Conservation (phyloP, 2,797 vertebrate genomes). For the Gobio occitaniae region DNA sequence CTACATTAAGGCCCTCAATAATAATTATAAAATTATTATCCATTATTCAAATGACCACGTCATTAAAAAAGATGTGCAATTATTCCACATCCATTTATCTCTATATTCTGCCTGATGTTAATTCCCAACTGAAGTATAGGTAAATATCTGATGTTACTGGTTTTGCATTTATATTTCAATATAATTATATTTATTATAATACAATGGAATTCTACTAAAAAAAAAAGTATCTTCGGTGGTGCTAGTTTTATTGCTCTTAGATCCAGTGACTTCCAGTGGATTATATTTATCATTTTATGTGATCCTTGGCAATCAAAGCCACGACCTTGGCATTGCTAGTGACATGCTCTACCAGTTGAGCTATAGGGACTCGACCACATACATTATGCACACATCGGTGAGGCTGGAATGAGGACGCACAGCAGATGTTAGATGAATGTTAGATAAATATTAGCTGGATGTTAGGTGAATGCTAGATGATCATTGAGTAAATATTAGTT, state of each 20-base stretch:
- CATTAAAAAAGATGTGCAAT: neutral
- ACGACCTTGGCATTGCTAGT: neutral
- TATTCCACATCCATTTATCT: neutral
- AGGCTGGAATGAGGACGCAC: slow-evolving; percentile 30
- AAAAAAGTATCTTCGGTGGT: neutral
- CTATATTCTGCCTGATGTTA: neutral
- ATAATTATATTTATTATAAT: neutral
- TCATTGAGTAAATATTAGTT: slow-evolving; percentile 39
- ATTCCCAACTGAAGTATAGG: neutral
- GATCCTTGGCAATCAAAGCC: neutral
- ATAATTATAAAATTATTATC: slow-evolving; percentile 1
- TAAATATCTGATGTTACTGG: neutral
- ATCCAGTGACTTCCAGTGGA: neutral
- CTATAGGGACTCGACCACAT: neutral
- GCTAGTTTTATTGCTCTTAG: neutral
- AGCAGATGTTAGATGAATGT: slow-evolving; percentile 33
- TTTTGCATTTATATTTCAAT: neutral
- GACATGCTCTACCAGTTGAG: neutral
- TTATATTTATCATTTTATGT: neutral
- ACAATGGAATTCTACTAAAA: neutral
- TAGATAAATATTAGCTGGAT: slow-evolving; percentile 45
- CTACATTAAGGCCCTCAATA: neutral
- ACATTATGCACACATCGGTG: slow-evolving; percentile 1
- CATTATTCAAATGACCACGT: slow-evolving; percentile 31
- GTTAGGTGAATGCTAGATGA: slow-evolving; percentile 38